Base-by-base conservation (phyloP, 2,113 vertebrate species). In the Crypturellus undulatus region DNA sequence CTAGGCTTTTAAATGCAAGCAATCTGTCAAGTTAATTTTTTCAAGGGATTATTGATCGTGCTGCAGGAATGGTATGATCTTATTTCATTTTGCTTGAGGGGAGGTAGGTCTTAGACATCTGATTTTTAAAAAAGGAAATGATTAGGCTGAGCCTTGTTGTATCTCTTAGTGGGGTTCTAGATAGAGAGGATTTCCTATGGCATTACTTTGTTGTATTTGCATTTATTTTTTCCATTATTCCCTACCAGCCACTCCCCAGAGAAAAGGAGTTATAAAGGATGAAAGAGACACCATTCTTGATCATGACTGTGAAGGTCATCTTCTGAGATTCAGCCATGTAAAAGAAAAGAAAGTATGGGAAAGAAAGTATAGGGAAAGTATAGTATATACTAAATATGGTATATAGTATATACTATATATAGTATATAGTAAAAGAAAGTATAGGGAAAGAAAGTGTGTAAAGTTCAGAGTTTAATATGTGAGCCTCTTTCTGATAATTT, bases 21-120 rank as follows among this genome's bases (percentile, higher is more conserved):
- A 89, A 78, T 80, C 10, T 17, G 77, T 91, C 64, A 83, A 71
- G 86, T 77, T 79, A 77, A 34, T 79, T 90, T 81, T 81, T 87
- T 95, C 30, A 69, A 73, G 5, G 0, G 16, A 62, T 87, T 90
- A 90, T 77, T 91, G 49, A 83, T 91, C 68, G 85, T 38, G 47
- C 58, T 49, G 30, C 17, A 92, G 54, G 68, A 73, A 75, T 45
- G 12, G 24, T 77, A 65, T 77, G 49, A 73, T 85, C n/a, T 93
- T 59, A 70, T 75, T 87, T 93, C 54, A 43, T 95, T 40, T 82
- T 49, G 68, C 32, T 64, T 91, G 63, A n/a, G 69, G 2, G 22
- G 2, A 20, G 6, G 17, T 71, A 81, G 67, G 30, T 82, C 10
- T 77, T 42, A 62, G 8, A 42, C 3, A 73, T 25, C 8, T 42